These are phyloP conservation scores for Fregetta grallaria DNA, from an alignment of 2,113 vertebrate species.

Conservation along the genomic window DNA sequence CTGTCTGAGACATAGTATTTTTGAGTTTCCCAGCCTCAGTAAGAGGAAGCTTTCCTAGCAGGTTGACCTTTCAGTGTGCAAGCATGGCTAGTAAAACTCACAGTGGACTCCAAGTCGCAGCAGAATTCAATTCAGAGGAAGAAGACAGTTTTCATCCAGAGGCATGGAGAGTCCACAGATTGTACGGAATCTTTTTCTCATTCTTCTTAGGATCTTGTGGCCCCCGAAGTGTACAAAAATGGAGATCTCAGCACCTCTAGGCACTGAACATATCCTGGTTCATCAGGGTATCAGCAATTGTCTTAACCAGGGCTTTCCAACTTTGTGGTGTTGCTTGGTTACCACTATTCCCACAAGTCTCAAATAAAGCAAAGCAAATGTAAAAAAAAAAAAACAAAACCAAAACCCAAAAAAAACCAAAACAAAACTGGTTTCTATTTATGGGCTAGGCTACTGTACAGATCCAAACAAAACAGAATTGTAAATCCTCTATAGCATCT, in stretches of 20 bases:
- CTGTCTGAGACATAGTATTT: neutral
- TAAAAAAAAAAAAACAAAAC: neutral
- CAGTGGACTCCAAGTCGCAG: neutral
- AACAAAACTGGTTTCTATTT: neutral
- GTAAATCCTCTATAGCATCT: neutral
- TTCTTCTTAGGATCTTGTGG: neutral
- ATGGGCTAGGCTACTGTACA: neutral
- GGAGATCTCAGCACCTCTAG: neutral
- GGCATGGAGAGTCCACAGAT: neutral
- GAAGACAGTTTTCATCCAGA: neutral
- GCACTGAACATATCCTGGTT: neutral
- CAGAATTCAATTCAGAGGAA: slow-evolving; percentile 32
- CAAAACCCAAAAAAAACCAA: neutral
- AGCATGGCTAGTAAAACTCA: neutral
- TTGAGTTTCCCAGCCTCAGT: neutral
- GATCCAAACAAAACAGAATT: slow-evolving; percentile 36
- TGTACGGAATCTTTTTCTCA: slow-evolving; percentile 4
- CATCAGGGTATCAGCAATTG: slow-evolving; percentile 34
- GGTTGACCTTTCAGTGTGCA: neutral
- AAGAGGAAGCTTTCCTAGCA: neutral
- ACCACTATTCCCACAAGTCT: slow-evolving; percentile 41
- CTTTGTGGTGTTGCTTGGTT: slow-evolving; percentile 65
- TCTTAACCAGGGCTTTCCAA: slow-evolving; percentile 50
- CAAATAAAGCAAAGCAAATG: slow-evolving; percentile 40
- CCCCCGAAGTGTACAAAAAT: neutral